Evolutionary conservation across 2,797 vertebrate genomes (phyloP), one percentile per base, ranked within the genome.

Genomic region (Sarcoramphus papa): DNA sequence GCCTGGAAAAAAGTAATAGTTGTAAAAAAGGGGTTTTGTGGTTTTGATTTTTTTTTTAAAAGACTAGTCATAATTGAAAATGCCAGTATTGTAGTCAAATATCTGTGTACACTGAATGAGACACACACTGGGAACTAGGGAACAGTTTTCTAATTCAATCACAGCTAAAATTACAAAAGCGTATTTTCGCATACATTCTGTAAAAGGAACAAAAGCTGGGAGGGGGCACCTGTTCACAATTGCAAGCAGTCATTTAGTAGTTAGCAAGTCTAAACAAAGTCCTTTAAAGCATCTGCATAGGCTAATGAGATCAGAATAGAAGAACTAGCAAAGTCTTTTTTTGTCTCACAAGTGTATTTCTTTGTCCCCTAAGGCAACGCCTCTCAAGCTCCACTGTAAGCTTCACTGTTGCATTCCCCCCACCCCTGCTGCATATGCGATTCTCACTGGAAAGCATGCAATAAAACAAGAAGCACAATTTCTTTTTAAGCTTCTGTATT

Each of bases 1-100:
- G 99, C 99, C 99, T 99, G 97, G 72, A 97, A 98, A 97, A 96
- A 94, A 96, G 30, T 48, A 95, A 88, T 8, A 88, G 33, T 40
- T 41, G 54, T 92, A 76, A 92, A 91, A 80, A 69, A 51, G 0
- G 1, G 1, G 2, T 4, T 40, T 33, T 5, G 2, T 45, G 5
- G 1, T 0, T 54, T 30, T 35, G 12, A 37, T 25, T 47, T 70
- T 54, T 40, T 14, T 54, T 81, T 65, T 54, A 37, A 12, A 65
- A 90, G 31, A 80, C 24, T 35, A 43, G 3, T 40, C 16, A 31
- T 54, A 85, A 78, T 8, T 74, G 30, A 59, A 91, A 86, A 88
- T 48, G 24, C 12, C 54, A 28, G 10, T 31, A 75, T 11, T 89
- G 18, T n/a, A 63, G 43, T 17, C 5, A 77, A 54, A 19, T 81